Evolutionary conservation across 1,140 invertebrate genomes (phyloP), one percentile per base, ranked within the genome.

Genomic region (Drosophila littoralis): DNA sequence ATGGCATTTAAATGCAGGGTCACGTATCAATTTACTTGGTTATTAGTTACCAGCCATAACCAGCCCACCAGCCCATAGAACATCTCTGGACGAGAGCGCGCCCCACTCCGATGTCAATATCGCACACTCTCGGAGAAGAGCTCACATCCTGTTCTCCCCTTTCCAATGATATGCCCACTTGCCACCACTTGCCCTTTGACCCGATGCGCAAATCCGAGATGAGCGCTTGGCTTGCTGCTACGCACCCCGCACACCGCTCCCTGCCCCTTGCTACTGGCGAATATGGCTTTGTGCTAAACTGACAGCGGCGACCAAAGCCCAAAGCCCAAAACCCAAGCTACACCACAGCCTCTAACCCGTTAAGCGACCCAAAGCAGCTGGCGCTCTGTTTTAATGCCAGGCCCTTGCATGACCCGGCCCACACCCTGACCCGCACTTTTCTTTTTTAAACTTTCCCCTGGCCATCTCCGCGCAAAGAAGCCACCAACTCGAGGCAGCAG

Each of bases 11-110:
- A 89, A 89, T 89, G 84, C 84, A 89, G 84, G 84, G 84, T 89
- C 84, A 89, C 84, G 84, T 89, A 89, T 89, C 84, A 89, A 89
- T 89, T 89, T 89, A 89, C 84, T 89, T 89, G 84, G 84, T 89
- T 89, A 89, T 89, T 89, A 89, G 84, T 89, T 89, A 89, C 84
- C 77, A 89, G 71, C 71, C 71, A 75, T 77, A 77, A 75, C 71
- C 65, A 52, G 15, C 38, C 57, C n/a, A 33, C 51, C 5, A 28
- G 10, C 10, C 52, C 43, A 36, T 40, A 40, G n/a, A n/a, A 22
- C 22, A 22, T 22, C 57, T 48, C 58, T 48, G 58, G 32, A 3
- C 22, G 38, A 40, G 38, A 40, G 17, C 28, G 33, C 40, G 9
- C 22, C 77, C 50, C 45, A 15, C 40, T 22, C 9, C 36, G 10